A percentile compares a stretch with the other conserved stretches of the same genome.
Evolutionary conservation across 2,888 invertebrate species (phyloP).

Genomic region (Adelphocoris suturalis): DNA sequence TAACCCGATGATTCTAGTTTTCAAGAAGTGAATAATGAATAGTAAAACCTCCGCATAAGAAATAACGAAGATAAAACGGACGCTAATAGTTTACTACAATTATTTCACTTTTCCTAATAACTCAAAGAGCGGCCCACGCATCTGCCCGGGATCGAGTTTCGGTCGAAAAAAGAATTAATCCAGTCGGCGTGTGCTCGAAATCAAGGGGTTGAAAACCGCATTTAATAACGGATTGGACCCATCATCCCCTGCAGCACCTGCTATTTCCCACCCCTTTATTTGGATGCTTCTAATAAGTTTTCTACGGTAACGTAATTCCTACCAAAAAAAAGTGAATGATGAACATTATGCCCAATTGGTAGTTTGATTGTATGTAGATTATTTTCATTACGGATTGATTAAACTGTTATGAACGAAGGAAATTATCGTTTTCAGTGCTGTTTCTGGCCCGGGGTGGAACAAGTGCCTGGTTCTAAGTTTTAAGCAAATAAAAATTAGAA

Average conservation of each 20-base stretch:
- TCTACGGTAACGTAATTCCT: not conserved
- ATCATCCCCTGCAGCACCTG: conserved; percentile 31
- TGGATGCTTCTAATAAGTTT: not conserved
- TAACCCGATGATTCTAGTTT: not conserved
- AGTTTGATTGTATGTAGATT: not conserved
- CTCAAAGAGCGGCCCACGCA: not conserved
- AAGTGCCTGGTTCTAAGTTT: no score
- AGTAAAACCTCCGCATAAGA: not conserved
- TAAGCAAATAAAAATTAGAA: no score
- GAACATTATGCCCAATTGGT: not conserved
- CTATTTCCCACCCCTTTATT: not conserved
- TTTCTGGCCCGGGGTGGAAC: no score
- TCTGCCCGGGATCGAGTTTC: conserved; percentile 9
- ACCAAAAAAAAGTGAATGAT: not conserved
- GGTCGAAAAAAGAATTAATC: not conserved
- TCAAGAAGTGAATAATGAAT: conserved; percentile 27
- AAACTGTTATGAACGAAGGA: not conserved
- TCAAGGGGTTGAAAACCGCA: conserved; percentile 25
- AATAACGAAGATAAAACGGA: conserved; percentile 4
- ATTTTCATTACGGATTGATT: not conserved
- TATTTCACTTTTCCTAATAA: conserved; percentile 32
- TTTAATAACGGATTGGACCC: not conserved
- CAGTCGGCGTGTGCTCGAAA: not conserved
- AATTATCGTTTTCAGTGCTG: no score
- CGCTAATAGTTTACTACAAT: not conserved